phyloP scores from a whole-genome alignment of 2,888 invertebrate species.

The Phalera bucephala region DNA sequence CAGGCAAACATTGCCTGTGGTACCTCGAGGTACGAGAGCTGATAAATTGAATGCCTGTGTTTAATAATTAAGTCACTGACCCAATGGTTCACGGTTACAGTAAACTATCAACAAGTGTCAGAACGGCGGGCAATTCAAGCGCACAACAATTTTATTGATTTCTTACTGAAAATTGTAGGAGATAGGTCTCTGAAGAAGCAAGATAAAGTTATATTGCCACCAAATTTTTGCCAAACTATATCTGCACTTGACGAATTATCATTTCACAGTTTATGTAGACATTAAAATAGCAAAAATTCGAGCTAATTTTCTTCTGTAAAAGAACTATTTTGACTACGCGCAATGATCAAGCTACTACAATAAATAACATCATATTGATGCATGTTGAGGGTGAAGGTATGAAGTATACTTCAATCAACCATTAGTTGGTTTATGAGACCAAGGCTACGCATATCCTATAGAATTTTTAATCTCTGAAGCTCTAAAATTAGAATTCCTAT shows the following conservation, averaged over 20 bases:
- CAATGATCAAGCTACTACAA: neutral
- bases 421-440: conserved; percentile 7
- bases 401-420: conserved; percentile 8
- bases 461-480: conserved; percentile 10
- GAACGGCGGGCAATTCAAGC: neutral
- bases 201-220: neutral
- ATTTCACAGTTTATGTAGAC: neutral
- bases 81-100: neutral
- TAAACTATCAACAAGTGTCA: conserved; percentile 4
- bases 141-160: neutral
- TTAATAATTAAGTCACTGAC: conserved; percentile 17
- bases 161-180: neutral
- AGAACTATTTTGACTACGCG: neutral
- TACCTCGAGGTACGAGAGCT: conserved; percentile 14
- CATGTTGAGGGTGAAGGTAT: neutral
- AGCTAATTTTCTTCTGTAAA: neutral
- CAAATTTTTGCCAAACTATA: neutral
- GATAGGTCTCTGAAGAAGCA: neutral
- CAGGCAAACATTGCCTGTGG: conserved; percentile 16
- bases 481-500: conserved; percentile 3
- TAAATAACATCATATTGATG: neutral
- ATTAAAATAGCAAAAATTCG: neutral
- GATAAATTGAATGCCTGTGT: conserved; percentile 21
- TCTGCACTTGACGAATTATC: neutral
- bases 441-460: conserved; percentile 10